Evolutionary conservation across 2,888 invertebrate genomes (phyloP).

Genomic region (Idaea dimidiata): DNA sequence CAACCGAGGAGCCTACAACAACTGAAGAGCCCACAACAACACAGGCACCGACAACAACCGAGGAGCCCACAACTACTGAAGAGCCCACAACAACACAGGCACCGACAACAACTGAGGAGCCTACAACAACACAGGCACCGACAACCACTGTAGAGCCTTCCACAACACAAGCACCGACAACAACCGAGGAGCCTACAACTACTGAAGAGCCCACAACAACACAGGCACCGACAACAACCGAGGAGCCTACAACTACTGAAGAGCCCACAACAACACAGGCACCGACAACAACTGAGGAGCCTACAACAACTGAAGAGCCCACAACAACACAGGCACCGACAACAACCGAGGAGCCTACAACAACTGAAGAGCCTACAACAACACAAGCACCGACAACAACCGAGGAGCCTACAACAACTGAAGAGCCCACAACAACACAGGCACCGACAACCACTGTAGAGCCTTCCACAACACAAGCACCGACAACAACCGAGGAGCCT

Average conservation of each 20-base stretch:
- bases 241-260: not conserved
- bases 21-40: not conserved
- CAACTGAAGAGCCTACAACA: not conserved
- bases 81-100: not conserved
- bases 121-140: not conserved
- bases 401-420: not conserved
- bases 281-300: not conserved
- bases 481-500: conserved; percentile 8
- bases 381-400: not conserved
- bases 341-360: not conserved
- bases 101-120: not conserved
- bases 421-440: not conserved
- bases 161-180: not conserved
- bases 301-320: not conserved
- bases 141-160: not conserved
- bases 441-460: not conserved
- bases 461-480: not conserved
- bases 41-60: not conserved
- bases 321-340: not conserved
- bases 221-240: not conserved
- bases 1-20: conserved; percentile 14
- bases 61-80: too few relatives aligned
- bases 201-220: not conserved
- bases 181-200: not conserved
- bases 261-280: not conserved